Conservation (phyloP, 2,797 vertebrate species). For the Limosa lapponica region DNA sequence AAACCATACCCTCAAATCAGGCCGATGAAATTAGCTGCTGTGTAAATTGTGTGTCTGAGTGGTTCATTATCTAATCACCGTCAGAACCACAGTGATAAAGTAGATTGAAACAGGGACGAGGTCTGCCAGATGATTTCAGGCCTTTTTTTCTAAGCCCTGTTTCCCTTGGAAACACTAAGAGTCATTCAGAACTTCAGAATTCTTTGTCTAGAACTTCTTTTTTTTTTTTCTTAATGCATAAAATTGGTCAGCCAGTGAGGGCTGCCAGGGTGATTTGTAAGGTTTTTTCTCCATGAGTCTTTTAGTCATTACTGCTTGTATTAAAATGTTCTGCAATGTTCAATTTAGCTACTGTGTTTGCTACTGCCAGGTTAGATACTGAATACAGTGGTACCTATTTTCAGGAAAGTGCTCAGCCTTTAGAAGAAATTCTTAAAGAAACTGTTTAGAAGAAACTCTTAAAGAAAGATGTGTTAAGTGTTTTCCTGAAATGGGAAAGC, state of each 20-base stretch:
- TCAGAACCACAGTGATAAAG: conserved; percentile 90
- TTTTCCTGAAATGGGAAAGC: background rate
- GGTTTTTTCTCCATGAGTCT: conserved; percentile 22
- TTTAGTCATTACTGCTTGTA: background rate
- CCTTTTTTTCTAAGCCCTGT: conserved; percentile 72
- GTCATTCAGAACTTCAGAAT: conserved; percentile 77
- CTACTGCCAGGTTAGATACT: background rate
- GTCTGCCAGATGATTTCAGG: conserved; percentile 86
- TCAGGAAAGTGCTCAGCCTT: background rate
- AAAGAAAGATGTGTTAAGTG: background rate
- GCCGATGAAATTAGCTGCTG: conserved; percentile 91
- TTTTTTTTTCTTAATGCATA: conserved; percentile 42
- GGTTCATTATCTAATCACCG: conserved; percentile 99
- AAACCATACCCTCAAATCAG: conserved; percentile 90
- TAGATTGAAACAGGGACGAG: conserved; percentile 89
- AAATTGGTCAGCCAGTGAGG: conserved; percentile 41
- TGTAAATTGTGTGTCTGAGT: conserved; percentile 94
- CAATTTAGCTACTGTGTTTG: background rate
- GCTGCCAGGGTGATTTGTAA: conserved; percentile 41
- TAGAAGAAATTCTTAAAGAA: background rate
- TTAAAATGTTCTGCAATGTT: conserved; percentile 8
- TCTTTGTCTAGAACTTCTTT: conserved; percentile 72
- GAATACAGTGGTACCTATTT: background rate
- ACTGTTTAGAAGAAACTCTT: background rate
- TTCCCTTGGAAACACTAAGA: conserved; percentile 83